These are phyloP conservation scores for Parascotia fuliginaria DNA, from an alignment of 2,888 invertebrate genomes.

Conservation along the genomic window DNA sequence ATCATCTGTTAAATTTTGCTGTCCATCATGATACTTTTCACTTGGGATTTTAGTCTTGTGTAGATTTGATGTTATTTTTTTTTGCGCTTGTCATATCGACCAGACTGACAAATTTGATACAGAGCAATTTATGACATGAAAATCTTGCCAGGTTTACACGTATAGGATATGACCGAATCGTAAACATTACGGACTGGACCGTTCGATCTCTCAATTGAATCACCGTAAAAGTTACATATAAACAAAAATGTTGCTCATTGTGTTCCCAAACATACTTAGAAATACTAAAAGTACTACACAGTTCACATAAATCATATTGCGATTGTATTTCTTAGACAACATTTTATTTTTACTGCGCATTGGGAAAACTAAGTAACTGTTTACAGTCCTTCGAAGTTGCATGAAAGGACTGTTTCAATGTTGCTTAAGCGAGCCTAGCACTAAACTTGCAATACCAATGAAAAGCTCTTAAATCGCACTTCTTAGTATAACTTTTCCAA, in stretches of 20 bases:
- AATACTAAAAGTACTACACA: slow-evolving; percentile 7
- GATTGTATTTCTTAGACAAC: slow-evolving; percentile 19
- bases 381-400: slow-evolving; percentile 36
- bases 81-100: no score
- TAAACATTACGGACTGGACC: no score
- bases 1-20: no score
- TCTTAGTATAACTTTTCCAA: background rate
- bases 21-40: no score
- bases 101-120: no score
- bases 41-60: no score
- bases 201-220: no score
- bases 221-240: background rate
- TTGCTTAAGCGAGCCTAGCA: slow-evolving; percentile 25
- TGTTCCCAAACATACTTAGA: background rate
- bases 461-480: background rate
- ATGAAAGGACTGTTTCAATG: slow-evolving; percentile 39
- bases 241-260: slow-evolving; percentile 2
- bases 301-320: slow-evolving; percentile 16
- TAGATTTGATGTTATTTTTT: no score
- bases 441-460: slow-evolving; percentile 18
- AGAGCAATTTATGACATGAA: no score
- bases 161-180: no score
- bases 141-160: no score
- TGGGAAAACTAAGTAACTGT: slow-evolving; percentile 33
- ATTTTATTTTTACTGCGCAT: slow-evolving; percentile 15